Base-by-base conservation (phyloP, 2,888 invertebrate species). In the Thumatha senex region DNA sequence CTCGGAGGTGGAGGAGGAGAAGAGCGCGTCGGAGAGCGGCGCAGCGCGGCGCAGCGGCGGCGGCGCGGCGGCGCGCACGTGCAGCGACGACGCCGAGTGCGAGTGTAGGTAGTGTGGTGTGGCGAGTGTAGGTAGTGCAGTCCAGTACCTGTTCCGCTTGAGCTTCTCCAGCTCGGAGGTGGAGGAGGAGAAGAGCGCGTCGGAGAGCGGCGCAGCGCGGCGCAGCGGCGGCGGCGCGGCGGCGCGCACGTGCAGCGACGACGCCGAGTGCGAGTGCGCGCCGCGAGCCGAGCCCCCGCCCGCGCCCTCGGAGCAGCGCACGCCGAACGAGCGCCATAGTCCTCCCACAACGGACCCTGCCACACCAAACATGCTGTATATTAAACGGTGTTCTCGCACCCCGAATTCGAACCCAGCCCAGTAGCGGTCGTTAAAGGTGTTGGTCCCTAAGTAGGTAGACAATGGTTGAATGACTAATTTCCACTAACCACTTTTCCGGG, bases 161-260 rank as follows among this genome's bases (percentile, higher is more conserved):
- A 87, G 76, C 35, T 77, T 76, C 73, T 84, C 84, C 24, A 89
- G 67, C 56, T 89, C 87, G 0, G 87, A 82, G 0, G 88, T 86
- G 64, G 87, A 87, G 50, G 83, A 72, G 11, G 76, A 75, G 69
- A 78, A 72, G 8, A 80, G 72, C 33, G 78, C 76, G 71, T 76
- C 78, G 13, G 70, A 58, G 7, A 79, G 78, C 34, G 78, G 77
- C 45, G 71, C 72, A 50, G 40, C 44, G 69, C 72, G 50, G 35
- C 34, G 1, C 54, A 33, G 55, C 33, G 52, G 1, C 54, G 34
- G 55, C 33, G 52, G 68, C 46, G 63, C 68, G 7, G 58, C 63
- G 40, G 63, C 63, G 48, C 70, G 68, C 67, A 63, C 68, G 62
- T 67, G 73, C 60, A 74, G 70, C 46, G 79, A 74, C 8, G 76